Evolutionary conservation across 2,888 invertebrate species (phyloP).

Genomic region (Tubulanus polymorphus): DNA sequence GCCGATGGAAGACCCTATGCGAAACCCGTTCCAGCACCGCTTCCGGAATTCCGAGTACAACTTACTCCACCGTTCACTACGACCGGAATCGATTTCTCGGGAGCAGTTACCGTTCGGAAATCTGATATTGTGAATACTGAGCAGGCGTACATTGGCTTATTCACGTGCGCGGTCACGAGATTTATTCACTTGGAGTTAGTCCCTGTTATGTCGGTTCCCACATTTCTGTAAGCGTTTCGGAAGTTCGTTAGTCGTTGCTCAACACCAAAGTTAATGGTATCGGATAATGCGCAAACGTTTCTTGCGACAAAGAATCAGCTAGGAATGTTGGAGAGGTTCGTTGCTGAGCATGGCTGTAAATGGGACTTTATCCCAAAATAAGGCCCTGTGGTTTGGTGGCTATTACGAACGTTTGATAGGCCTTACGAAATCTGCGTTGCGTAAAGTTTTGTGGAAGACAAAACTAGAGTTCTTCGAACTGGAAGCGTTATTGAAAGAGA

Average conservation of each 20-base stretch:
- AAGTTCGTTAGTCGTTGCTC: constrained; percentile 16
- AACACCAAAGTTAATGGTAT: constrained; percentile 13
- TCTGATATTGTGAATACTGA: background rate
- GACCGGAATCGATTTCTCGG: constrained; percentile 19
- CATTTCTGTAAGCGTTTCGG: constrained; percentile 15
- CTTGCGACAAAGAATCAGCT: constrained; percentile 8
- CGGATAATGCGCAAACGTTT: constrained; percentile 21
- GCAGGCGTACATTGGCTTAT: constrained; percentile 18
- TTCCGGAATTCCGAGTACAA: too few species aligned
- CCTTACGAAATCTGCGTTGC: constrained; percentile 13
- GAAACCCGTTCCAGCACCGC: too few species aligned
- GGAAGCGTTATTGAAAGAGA: constrained; percentile 17
- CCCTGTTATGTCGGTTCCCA: constrained; percentile 7
- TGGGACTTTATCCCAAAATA: constrained; percentile 19
- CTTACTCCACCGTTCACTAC: constrained; percentile 15
- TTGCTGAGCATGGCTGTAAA: constrained; percentile 6
- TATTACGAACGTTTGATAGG: constrained; percentile 19
- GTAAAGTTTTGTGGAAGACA: constrained; percentile 11
- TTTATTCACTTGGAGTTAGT: constrained; percentile 19
- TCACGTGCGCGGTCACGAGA: constrained; percentile 18
- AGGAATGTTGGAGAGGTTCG: constrained; percentile 5
- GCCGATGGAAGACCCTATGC: too few species aligned
- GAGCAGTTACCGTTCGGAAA: constrained; percentile 7
- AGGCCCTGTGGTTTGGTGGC: constrained; percentile 21
- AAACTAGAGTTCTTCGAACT: constrained; percentile 11